phyloP scores from a whole-genome alignment of 1,140 invertebrate genomes.

The Cepaea nemoralis region DNA sequence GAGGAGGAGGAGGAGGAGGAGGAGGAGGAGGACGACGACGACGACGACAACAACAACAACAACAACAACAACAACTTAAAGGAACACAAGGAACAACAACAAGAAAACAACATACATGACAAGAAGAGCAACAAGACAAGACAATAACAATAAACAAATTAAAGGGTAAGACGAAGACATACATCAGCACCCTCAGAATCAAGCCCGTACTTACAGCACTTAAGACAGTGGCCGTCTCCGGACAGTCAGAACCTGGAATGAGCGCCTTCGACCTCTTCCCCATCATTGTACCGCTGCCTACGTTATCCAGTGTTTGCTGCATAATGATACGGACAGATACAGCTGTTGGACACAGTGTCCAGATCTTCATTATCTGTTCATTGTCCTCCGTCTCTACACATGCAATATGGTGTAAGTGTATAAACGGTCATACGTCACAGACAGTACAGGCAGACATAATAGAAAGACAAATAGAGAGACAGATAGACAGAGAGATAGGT shows the following conservation, averaged over 20 bases:
- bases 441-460: too few relatives aligned
- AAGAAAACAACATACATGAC: too few relatives aligned
- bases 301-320: neutral
- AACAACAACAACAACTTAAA: too few relatives aligned
- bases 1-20: neutral
- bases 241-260: conserved; percentile 55
- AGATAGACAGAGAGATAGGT: too few relatives aligned
- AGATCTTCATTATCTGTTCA: too few relatives aligned
- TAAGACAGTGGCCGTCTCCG: conserved; percentile 51
- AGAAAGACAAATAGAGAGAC: too few relatives aligned
- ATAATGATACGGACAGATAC: neutral
- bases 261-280: conserved; percentile 42
- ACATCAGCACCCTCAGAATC: too few relatives aligned
- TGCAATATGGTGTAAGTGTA: too few relatives aligned
- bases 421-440: too few relatives aligned
- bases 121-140: neutral
- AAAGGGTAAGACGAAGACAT: too few relatives aligned
- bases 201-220: conserved; percentile 53
- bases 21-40: neutral
- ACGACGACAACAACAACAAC: neutral
- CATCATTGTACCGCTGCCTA: conserved; percentile 50
- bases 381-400: too few relatives aligned
- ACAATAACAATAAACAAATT: neutral
- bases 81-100: neutral
- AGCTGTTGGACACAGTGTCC: neutral